phyloP scores from a whole-genome alignment of 2,797 vertebrate genomes.

The Diplodus sargus region DNA sequence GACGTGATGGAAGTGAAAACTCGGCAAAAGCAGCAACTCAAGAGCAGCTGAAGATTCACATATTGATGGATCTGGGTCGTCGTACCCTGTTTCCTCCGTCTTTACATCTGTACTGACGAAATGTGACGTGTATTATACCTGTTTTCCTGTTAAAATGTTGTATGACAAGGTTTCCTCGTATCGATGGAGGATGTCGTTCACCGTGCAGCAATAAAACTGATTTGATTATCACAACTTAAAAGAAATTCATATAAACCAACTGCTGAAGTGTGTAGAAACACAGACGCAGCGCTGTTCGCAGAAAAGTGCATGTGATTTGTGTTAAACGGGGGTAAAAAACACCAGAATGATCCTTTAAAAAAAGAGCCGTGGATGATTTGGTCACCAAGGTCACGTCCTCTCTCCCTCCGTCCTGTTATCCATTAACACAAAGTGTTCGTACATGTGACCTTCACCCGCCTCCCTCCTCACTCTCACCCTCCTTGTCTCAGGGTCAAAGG shows the following conservation, averaged over 20 bases:
- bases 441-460: constrained; percentile 41
- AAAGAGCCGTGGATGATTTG: neutral
- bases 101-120: too few species aligned
- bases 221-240: neutral
- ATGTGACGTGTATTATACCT: too few species aligned
- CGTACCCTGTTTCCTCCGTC: too few species aligned
- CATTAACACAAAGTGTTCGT: constrained; percentile 69
- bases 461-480: constrained; percentile 15
- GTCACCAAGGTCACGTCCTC: constrained; percentile 55
- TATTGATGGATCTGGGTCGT: too few species aligned
- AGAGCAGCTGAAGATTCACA: too few species aligned
- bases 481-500: constrained; percentile 71
- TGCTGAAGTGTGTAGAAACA: neutral
- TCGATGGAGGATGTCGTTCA: too few species aligned
- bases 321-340: neutral
- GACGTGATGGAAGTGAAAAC: neutral
- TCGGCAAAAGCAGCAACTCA: too few species aligned
- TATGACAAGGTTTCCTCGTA: too few species aligned
- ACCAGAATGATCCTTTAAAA: neutral
- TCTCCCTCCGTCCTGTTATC: constrained; percentile 37
- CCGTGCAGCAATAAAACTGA: too few species aligned
- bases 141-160: too few species aligned
- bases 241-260: neutral
- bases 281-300: neutral
- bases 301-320: neutral